Evolutionary conservation across 1,140 invertebrate species (phyloP).

Genomic region (Cotesia glomerata): DNA sequence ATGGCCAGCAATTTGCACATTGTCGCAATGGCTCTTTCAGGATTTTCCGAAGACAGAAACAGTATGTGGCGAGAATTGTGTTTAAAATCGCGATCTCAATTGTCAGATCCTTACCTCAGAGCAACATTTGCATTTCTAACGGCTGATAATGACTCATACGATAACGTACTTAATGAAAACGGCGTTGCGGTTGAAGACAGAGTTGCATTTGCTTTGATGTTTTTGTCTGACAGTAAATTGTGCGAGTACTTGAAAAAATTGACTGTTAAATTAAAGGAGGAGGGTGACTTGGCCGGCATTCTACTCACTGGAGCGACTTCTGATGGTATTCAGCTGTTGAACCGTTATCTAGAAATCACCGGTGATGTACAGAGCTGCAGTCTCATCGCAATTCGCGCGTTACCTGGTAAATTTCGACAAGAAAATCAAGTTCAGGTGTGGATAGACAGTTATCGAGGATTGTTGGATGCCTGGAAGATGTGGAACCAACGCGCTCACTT

Average conservation of each 20-base stretch:
- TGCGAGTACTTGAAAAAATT: slow-evolving; percentile 79
- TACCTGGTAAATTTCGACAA: slow-evolving; percentile 70
- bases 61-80: slow-evolving; percentile 86
- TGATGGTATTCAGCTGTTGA: slow-evolving; percentile 81
- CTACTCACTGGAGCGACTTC: slow-evolving; percentile 79
- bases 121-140: slow-evolving; percentile 93
- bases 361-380: slow-evolving; percentile 92
- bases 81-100: slow-evolving; percentile 70
- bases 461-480: slow-evolving; percentile 81
- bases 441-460: slow-evolving; percentile 76
- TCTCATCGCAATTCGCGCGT: slow-evolving; percentile 78
- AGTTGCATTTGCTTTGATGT: slow-evolving; percentile 92
- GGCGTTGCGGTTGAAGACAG: slow-evolving; percentile 86
- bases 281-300: slow-evolving; percentile 84
- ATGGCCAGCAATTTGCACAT: slow-evolving; percentile 64
- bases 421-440: slow-evolving; percentile 73
- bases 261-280: slow-evolving; percentile 72
- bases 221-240: slow-evolving; percentile 81
- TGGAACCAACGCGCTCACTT: slow-evolving; percentile 80
- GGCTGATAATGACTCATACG: slow-evolving; percentile 78
- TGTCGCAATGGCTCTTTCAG: slow-evolving; percentile 90
- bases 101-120: slow-evolving; percentile 87
- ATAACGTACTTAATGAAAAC: slow-evolving; percentile 80
- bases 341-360: slow-evolving; percentile 87
- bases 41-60: slow-evolving; percentile 82